Evolutionary conservation across 2,888 invertebrate genomes (phyloP).

Genomic region (Cheilosia pagana): DNA sequence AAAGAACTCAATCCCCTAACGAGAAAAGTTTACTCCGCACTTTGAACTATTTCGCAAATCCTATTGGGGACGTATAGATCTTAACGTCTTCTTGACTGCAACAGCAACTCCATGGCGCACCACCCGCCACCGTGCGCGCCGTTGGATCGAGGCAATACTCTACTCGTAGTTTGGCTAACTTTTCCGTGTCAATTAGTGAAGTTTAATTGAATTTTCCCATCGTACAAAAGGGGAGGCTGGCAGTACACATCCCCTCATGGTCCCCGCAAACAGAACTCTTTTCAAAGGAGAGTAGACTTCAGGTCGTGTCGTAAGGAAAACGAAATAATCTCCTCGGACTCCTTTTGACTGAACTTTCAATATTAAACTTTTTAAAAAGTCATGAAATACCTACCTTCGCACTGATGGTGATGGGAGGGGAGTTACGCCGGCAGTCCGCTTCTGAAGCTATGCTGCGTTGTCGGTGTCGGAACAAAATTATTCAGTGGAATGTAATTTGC

Average conservation of each 20-base stretch:
- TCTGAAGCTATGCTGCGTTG: slow-evolving; percentile 12
- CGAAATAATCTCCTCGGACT: slow-evolving; percentile 67
- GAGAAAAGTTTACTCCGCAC: slow-evolving; percentile 67
- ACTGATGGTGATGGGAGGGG: no score
- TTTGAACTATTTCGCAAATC: slow-evolving; percentile 61
- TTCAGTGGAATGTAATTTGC: slow-evolving; percentile 62
- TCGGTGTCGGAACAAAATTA: slow-evolving; percentile 41
- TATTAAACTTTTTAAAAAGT: slow-evolving; percentile 57
- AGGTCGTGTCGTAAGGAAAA: slow-evolving; percentile 16
- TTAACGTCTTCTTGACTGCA: slow-evolving; percentile 12
- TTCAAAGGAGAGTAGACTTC: slow-evolving; percentile 36
- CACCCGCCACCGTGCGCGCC: background rate
- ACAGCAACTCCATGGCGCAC: background rate
- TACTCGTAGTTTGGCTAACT: slow-evolving; percentile 62
- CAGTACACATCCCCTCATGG: slow-evolving; percentile 14
- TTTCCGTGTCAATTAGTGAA: slow-evolving; percentile 75
- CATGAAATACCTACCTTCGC: slow-evolving; percentile 18
- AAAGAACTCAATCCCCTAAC: slow-evolving; percentile 65
- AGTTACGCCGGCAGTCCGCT: background rate
- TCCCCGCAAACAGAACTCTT: slow-evolving; percentile 39
- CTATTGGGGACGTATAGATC: slow-evolving; percentile 58
- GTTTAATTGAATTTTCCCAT: slow-evolving; percentile 72
- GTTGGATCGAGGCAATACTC: slow-evolving; percentile 54
- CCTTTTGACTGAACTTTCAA: slow-evolving; percentile 67
- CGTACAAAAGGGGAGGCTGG: slow-evolving; percentile 41